Evolutionary conservation across 2,113 vertebrate species (phyloP).

Genomic region (Paralichthys olivaceus): DNA sequence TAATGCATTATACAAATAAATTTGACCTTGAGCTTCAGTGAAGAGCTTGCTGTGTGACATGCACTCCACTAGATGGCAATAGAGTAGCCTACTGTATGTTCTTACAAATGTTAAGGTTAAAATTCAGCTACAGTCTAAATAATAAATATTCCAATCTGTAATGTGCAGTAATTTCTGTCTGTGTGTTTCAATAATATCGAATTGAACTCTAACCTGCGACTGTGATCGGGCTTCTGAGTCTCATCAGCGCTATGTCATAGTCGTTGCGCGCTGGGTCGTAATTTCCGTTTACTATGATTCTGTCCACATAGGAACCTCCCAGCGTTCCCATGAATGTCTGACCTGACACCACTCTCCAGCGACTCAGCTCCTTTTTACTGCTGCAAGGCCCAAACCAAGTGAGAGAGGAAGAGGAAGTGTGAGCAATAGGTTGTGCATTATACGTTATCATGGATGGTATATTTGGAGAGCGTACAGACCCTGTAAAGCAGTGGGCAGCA

Average conservation of each 20-base stretch:
- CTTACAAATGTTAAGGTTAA: not conserved
- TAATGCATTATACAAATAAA: not conserved
- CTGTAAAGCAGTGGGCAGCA: conserved; percentile 88
- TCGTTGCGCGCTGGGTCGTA: conserved; percentile 71
- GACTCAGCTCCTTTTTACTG: conserved; percentile 66
- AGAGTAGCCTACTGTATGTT: not conserved
- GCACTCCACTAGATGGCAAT: conserved; percentile 37
- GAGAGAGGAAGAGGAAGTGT: not conserved
- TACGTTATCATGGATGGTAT: not conserved
- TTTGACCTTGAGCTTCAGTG: not conserved
- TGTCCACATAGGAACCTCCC: conserved; percentile 81
- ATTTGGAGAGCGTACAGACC: conserved; percentile 45
- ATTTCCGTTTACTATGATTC: conserved; percentile 80
- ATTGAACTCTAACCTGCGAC: conserved; percentile 81
- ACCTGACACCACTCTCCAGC: conserved; percentile 86
- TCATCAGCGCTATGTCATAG: conserved; percentile 89
- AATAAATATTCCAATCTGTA: not conserved
- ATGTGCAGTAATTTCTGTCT: not conserved
- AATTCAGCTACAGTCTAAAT: not conserved
- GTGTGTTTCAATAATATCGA: not conserved
- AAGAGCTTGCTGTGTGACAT: not conserved
- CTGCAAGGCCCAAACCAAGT: conserved; percentile 27
- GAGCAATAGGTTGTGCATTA: not conserved
- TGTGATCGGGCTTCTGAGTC: conserved; percentile 81
- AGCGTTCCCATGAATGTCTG: conserved; percentile 63